phyloP scores from a whole-genome alignment of 2,797 vertebrate genomes.

The Catharus ustulatus region DNA sequence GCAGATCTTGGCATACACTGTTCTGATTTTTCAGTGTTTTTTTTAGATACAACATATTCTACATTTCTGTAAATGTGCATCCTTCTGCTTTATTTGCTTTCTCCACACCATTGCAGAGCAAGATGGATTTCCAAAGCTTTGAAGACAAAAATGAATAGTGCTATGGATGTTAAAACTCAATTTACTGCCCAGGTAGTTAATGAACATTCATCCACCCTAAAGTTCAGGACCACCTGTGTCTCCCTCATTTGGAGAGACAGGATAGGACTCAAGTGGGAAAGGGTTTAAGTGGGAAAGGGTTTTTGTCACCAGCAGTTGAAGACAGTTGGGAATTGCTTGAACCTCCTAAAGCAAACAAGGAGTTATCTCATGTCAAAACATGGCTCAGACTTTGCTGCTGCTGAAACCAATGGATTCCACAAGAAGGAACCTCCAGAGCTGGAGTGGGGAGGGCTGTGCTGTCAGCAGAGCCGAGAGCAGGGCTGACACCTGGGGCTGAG shows the following conservation, averaged over 20 bases:
- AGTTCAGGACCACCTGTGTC: not conserved
- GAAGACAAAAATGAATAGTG: not conserved
- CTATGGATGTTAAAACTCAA: not conserved
- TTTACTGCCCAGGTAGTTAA: not conserved
- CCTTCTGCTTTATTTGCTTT: not conserved
- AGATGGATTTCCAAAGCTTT: slow-evolving; percentile 12
- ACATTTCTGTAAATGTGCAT: not conserved
- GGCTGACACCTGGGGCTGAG: not conserved
- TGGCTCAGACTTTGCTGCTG: not conserved
- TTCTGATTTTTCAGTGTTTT: not conserved
- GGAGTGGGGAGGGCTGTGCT: not conserved
- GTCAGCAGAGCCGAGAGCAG: not conserved
- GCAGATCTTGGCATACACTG: not conserved
- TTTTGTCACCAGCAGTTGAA: slow-evolving; percentile 1
- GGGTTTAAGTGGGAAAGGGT: not conserved
- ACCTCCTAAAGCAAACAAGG: not conserved
- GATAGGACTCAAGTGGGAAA: not conserved
- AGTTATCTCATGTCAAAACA: not conserved
- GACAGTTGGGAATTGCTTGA: not conserved
- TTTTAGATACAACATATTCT: not conserved
- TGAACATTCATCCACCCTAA: not conserved
- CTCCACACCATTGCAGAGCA: not conserved
- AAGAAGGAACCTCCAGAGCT: not conserved
- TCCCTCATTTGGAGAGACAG: not conserved
- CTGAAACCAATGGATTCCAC: not conserved